Evolutionary conservation across 30 jellyfish, hydroid and myxozoan species (phyloP).

Genomic region (Sanderia malayensis): DNA sequence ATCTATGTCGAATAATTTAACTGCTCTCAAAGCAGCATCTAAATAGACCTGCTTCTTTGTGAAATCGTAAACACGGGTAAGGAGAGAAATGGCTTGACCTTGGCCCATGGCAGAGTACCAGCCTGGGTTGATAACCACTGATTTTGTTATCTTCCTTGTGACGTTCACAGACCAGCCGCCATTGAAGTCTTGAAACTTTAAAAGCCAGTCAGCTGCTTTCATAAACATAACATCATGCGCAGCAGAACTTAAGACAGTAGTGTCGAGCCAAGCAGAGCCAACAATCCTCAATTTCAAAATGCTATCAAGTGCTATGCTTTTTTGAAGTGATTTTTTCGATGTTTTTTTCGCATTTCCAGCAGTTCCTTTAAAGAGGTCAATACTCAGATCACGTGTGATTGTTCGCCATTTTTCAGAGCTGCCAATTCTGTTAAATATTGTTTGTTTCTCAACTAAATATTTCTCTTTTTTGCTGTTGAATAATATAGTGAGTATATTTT

Average conservation of each 20-base stretch:
- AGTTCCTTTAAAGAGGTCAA: constrained; percentile 68
- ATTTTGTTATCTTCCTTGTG: constrained; percentile 48
- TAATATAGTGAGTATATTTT: constrained; percentile 10
- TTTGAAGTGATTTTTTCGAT: background rate
- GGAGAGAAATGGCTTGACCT: constrained; percentile 93
- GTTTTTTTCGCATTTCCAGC: constrained; percentile 5
- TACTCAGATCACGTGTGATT: constrained; percentile 61
- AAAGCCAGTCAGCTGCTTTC: constrained; percentile 90
- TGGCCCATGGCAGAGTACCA: constrained; percentile 95
- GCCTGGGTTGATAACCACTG: constrained; percentile 62
- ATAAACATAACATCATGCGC: constrained; percentile 46
- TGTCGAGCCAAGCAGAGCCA: constrained; percentile 24
- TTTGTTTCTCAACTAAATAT: background rate
- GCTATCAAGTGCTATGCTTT: background rate
- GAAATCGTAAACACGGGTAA: constrained; percentile 60
- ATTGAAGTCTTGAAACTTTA: constrained; percentile 60
- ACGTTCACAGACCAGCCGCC: constrained; percentile 95
- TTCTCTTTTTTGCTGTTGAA: background rate
- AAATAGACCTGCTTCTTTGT: constrained; percentile 59
- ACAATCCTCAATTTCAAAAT: background rate
- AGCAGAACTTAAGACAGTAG: background rate
- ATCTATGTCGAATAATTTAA: constrained; percentile 44
- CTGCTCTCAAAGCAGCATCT: constrained; percentile 70
- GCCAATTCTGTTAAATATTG: constrained; percentile 47
- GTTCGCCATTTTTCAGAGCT: constrained; percentile 15